phyloP scores from a whole-genome alignment of 2,888 invertebrate genomes.

The Zygaena filipendulae region DNA sequence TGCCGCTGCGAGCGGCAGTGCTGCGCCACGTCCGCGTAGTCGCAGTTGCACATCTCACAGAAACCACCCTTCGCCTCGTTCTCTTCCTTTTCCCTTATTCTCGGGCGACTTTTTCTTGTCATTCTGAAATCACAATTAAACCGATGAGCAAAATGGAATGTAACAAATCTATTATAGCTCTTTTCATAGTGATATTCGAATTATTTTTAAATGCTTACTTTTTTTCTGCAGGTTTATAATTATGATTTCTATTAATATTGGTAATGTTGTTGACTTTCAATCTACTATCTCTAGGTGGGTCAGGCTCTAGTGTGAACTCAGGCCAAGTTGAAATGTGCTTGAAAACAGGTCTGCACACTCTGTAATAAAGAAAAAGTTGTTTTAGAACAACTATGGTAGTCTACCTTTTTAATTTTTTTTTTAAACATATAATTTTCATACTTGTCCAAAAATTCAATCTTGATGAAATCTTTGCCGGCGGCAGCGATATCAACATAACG shows the following conservation, averaged over 20 bases:
- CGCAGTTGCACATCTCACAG: constrained; percentile 83
- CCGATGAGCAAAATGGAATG: not conserved
- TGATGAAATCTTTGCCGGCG: constrained; percentile 76
- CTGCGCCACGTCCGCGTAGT: constrained; percentile 75
- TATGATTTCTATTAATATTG: too few species aligned
- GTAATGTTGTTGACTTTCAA: too few species aligned
- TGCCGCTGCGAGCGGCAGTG: constrained; percentile 82
- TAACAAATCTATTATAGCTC: not conserved
- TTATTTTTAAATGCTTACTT: constrained; percentile 35
- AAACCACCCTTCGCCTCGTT: constrained; percentile 70
- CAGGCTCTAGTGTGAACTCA: constrained; percentile 53
- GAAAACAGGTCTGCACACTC: constrained; percentile 71
- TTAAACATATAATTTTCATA: constrained; percentile 48
- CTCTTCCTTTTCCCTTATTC: constrained; percentile 52
- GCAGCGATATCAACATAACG: constrained; percentile 69
- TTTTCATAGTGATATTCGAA: constrained; percentile 22
- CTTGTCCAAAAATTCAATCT: constrained; percentile 77
- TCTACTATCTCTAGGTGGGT: constrained; percentile 46
- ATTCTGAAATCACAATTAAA: constrained; percentile 42
- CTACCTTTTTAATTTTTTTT: too few species aligned
- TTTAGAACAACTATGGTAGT: too few species aligned
- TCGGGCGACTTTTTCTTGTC: constrained; percentile 62
- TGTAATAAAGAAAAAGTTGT: constrained; percentile 28
- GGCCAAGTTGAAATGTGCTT: constrained; percentile 75
- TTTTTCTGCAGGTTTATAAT: too few species aligned